Evolutionary conservation across 2,113 vertebrate genomes (phyloP), one percentile per base, ranked within the genome.

Genomic region (Speoplatyrhinus poulsoni): DNA sequence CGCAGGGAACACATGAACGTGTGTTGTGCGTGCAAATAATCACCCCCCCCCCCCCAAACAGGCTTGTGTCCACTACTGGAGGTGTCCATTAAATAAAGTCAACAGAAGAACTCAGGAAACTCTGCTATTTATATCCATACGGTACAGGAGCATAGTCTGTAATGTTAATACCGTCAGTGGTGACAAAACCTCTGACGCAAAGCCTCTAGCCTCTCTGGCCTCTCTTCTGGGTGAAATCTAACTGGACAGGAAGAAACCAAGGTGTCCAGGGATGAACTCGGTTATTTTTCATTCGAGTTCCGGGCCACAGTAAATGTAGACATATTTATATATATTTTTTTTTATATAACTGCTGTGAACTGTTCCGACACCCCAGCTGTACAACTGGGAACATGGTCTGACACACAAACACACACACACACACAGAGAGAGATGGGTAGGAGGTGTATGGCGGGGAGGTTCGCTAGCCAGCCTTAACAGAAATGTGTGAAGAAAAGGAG

Each of bases 61-160:
- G 49, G 49, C 13, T 7, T 10, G 10, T 12, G 3, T 52, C 9
- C 49, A 52, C 49, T 15, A 52, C 3, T 15, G 10, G 49, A 52
- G 12, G 55, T 50, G 56, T 55, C 41, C 61, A 26, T 53, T 36
- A 41, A 6, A 60, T 46, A n/a, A 3, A 10, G 26, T 36, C 5
- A 17, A 9, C 11, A 62, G 47, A 19, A 50, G 26, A 36, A 16
- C 64, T 72, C 58, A 59, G 54, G 60, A 12, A 41, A n/a, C 36
- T 41, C 26, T 57, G 64, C 54, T 65, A 60, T 36, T 59, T 65
- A 32, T 62, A 70, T 75, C 69, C 77, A 56, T 66, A 70, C 65
- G 65, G 76, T 62, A 60, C 56, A 71, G 72, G 55, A 64, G 67
- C 71, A 67, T 55, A 68, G 65, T 67, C 76, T 48, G 69, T 58